Conservation (phyloP, 2,888 invertebrate genomes). For the Anarsia innoxiella region DNA sequence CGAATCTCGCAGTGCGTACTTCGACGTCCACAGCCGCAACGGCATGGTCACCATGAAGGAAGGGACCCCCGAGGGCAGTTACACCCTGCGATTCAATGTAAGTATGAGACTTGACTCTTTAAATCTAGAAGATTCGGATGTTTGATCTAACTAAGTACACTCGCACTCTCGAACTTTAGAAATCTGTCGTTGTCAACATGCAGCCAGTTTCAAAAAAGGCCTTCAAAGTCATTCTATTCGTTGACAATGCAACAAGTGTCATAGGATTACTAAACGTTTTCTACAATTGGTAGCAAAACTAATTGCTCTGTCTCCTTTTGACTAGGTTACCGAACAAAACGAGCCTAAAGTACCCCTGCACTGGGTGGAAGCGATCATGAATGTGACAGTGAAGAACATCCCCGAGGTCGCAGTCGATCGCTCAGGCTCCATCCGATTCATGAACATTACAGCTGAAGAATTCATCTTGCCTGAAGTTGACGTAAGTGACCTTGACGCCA, state of each 20-base stretch:
- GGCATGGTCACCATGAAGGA: constrained; percentile 93
- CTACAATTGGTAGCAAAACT: no score
- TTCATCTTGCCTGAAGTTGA: constrained; percentile 80
- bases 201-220: no score
- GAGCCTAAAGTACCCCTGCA: constrained; percentile 75
- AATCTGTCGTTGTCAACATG: no score
- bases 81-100: constrained; percentile 82
- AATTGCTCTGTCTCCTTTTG: no score
- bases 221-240: no score
- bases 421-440: constrained; percentile 92
- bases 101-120: constrained; percentile 34
- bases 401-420: constrained; percentile 94
- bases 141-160: no score
- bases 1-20: constrained; percentile 76
- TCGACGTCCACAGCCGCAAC: constrained; percentile 82
- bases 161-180: no score
- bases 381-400: constrained; percentile 89
- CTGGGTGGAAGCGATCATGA: constrained; percentile 88
- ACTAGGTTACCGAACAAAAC: constrained; percentile 81
- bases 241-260: no score
- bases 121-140: no score
- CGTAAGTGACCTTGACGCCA: constrained; percentile 50
- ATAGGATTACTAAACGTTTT: no score
- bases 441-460: constrained; percentile 87
- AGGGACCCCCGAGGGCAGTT: constrained; percentile 84